These are phyloP conservation scores for Propithecus deckenii DNA, from an alignment of 2,797 vertebrate genomes.

Conservation along the genomic window DNA sequence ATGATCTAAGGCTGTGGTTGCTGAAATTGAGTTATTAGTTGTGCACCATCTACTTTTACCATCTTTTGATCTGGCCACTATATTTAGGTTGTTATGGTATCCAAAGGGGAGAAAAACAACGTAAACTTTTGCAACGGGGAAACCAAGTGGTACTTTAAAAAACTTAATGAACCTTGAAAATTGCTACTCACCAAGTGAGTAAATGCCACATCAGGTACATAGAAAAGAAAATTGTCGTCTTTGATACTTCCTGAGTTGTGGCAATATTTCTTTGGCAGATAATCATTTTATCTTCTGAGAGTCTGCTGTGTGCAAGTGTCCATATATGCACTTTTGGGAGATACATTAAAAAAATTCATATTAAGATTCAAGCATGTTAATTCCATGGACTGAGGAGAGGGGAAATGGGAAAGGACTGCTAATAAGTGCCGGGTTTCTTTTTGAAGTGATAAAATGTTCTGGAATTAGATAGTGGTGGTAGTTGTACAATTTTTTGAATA, in stretches of 20 bases:
- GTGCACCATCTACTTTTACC: background rate
- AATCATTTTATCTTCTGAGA: background rate
- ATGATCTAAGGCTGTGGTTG: slow-evolving; percentile 55
- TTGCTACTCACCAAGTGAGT: background rate
- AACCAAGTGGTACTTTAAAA: slow-evolving; percentile 33
- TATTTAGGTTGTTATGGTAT: background rate
- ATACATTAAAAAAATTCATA: background rate
- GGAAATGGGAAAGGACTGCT: background rate
- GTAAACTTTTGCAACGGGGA: background rate
- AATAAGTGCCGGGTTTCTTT: background rate
- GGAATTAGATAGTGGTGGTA: background rate
- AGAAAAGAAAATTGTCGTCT: background rate
- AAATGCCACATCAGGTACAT: background rate
- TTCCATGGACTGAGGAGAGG: background rate
- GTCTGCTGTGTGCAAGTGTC: background rate
- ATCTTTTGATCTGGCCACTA: background rate
- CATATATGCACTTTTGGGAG: background rate
- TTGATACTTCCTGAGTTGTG: background rate
- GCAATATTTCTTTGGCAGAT: background rate
- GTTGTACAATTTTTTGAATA: background rate
- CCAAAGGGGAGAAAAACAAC: background rate
- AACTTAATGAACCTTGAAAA: slow-evolving; percentile 22
- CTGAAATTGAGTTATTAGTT: slow-evolving; percentile 59
- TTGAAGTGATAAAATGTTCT: background rate
- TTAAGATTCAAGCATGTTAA: background rate